These are phyloP conservation scores for Andrena praecox DNA, from an alignment of 2,888 invertebrate species.

Conservation along the genomic window DNA sequence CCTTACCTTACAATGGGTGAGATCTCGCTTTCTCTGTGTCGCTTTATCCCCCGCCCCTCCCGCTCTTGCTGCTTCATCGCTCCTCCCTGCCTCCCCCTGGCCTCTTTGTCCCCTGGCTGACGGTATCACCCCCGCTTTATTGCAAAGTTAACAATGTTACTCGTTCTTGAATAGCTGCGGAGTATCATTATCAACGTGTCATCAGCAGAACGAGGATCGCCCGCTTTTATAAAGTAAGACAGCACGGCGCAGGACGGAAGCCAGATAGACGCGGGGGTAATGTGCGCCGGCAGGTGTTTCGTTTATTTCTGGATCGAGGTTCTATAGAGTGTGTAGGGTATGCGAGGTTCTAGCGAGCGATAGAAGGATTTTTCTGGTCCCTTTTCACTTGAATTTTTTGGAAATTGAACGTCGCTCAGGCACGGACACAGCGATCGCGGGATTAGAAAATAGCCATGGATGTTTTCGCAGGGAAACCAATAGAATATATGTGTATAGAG, in stretches of 20 bases:
- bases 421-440: background rate
- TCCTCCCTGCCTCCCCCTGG: slow-evolving; percentile 45
- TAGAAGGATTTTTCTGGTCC: background rate
- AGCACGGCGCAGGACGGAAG: slow-evolving; percentile 55
- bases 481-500: background rate
- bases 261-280: slow-evolving; percentile 41
- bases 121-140: slow-evolving; percentile 75
- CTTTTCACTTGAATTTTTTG: background rate
- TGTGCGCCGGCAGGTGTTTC: slow-evolving; percentile 43
- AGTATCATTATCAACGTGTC: slow-evolving; percentile 84
- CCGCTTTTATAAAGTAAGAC: slow-evolving; percentile 72
- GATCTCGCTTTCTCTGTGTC: slow-evolving; percentile 76
- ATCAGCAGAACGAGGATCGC: slow-evolving; percentile 79
- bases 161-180: slow-evolving; percentile 81
- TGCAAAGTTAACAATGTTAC: slow-evolving; percentile 84
- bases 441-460: background rate
- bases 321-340: too few relatives aligned
- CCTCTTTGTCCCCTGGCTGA: slow-evolving; percentile 32
- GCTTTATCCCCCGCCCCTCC: slow-evolving; percentile 66
- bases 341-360: background rate
- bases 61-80: slow-evolving; percentile 49
- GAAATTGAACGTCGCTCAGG: background rate
- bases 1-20: slow-evolving; percentile 78
- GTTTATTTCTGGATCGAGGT: slow-evolving; percentile 28
- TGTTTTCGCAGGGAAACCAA: background rate